Evolutionary conservation across 1,140 invertebrate genomes (phyloP).

Genomic region (Polyergus mexicanus): DNA sequence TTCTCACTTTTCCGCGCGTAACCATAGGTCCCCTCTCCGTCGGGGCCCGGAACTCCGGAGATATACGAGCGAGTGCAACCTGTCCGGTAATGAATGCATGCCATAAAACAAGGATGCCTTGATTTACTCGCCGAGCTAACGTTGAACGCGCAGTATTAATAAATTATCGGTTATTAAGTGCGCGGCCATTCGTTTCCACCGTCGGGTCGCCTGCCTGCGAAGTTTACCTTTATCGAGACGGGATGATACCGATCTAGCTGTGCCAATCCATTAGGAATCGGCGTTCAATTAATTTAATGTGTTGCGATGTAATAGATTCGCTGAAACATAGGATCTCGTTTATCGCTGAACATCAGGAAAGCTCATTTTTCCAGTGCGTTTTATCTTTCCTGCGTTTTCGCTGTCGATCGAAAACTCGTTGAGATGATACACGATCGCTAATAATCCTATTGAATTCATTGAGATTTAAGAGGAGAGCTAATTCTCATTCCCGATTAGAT

Average conservation of each 20-base stretch:
- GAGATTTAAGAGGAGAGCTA: not conserved
- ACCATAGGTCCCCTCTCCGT: constrained; percentile 42
- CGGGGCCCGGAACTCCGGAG: constrained; percentile 73
- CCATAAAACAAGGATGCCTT: constrained; percentile 83
- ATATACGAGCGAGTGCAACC: constrained; percentile 83
- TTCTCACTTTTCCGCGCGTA: constrained; percentile 53
- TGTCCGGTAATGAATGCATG: constrained; percentile 84
- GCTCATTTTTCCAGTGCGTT: not conserved
- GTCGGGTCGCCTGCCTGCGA: constrained; percentile 12
- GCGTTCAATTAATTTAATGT: constrained; percentile 47
- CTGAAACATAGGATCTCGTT: constrained; percentile 36
- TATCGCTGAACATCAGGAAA: not conserved
- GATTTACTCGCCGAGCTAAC: constrained; percentile 83
- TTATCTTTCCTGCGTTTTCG: constrained; percentile 4
- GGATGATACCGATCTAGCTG: constrained; percentile 33
- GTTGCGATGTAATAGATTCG: constrained; percentile 37
- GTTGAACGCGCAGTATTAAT: constrained; percentile 80
- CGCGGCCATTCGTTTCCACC: constrained; percentile 48
- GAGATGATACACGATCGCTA: constrained; percentile 6
- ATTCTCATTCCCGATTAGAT: not conserved
- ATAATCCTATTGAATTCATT: constrained; percentile 44
- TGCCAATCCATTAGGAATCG: constrained; percentile 35
- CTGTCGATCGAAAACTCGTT: constrained; percentile 15
- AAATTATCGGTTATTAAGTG: constrained; percentile 85
- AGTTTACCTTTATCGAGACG: constrained; percentile 18